Percentiles rank a stretch among this genome's conserved stretches.
These are phyloP conservation scores for Erethizon dorsatum DNA, from an alignment of 2,797 vertebrate species.

Conservation along the genomic window DNA sequence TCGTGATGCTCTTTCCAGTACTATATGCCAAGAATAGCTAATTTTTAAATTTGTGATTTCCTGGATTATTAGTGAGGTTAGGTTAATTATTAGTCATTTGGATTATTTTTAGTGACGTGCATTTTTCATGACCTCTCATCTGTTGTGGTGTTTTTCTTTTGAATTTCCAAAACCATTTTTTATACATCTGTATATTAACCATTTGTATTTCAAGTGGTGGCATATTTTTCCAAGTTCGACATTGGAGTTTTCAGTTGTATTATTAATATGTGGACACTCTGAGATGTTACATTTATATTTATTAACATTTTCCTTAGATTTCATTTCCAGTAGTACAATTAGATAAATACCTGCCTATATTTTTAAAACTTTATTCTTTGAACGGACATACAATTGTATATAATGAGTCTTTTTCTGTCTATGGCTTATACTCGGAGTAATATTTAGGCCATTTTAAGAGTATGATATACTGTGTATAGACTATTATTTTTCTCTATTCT, in stretches of 20 bases:
- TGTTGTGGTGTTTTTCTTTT: neutral
- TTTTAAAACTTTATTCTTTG: neutral
- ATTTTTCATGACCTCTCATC: neutral
- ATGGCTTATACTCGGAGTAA: neutral
- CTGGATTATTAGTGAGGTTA: neutral
- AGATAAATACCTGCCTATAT: neutral
- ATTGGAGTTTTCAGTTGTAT: neutral
- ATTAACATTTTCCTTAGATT: neutral
- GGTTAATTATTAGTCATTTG: neutral
- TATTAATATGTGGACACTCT: neutral
- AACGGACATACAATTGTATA: neutral
- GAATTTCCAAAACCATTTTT: neutral
- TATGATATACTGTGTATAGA: neutral
- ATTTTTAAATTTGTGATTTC: neutral
- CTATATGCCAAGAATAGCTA: neutral
- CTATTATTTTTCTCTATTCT: neutral
- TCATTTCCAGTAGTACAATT: neutral
- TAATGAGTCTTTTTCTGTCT: neutral
- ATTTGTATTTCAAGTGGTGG: neutral
- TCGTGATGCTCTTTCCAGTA: neutral
- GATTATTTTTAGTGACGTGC: slow-evolving; percentile 11
- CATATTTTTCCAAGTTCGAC: slow-evolving; percentile 14
- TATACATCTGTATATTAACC: neutral
- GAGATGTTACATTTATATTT: neutral
- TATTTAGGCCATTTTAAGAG: neutral